Conservation (phyloP, 1,140 invertebrate genomes). For the Panulirus ornatus region DNA sequence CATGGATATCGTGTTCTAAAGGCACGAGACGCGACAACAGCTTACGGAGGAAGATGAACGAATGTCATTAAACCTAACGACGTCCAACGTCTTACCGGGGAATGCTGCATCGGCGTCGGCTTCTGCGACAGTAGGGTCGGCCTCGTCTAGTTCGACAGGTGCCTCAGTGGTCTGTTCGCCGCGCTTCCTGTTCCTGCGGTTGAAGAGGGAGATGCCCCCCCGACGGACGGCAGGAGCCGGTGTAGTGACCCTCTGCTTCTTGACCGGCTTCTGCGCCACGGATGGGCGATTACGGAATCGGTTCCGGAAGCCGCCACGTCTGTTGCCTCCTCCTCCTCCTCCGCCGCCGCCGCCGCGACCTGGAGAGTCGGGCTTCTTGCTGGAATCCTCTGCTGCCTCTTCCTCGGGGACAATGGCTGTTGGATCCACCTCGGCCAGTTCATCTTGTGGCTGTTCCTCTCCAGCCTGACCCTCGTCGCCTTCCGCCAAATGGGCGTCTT, state of each 20-base stretch:
- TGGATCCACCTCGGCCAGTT: background rate
- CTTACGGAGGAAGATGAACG: no score
- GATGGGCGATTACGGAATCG: background rate
- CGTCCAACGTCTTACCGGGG: background rate
- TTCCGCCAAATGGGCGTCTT: background rate
- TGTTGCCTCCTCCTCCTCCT: background rate
- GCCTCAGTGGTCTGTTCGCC: background rate
- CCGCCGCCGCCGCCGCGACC: background rate
- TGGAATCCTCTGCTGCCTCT: background rate
- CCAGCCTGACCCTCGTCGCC: background rate
- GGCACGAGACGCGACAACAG: no score
- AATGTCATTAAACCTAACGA: no score
- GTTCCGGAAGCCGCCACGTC: constrained; percentile 15
- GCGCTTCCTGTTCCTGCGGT: background rate
- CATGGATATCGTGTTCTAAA: no score
- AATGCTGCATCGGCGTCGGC: background rate
- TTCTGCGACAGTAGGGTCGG: background rate
- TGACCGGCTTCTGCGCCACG: background rate
- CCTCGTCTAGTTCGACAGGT: background rate
- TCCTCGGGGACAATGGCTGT: background rate
- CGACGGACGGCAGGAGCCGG: background rate
- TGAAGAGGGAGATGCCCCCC: background rate
- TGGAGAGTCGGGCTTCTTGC: background rate
- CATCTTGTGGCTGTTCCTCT: background rate
- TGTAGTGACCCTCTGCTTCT: background rate